phyloP scores from a whole-genome alignment of 92 coral and sea anemone genomes.

The Porites evermanni region DNA sequence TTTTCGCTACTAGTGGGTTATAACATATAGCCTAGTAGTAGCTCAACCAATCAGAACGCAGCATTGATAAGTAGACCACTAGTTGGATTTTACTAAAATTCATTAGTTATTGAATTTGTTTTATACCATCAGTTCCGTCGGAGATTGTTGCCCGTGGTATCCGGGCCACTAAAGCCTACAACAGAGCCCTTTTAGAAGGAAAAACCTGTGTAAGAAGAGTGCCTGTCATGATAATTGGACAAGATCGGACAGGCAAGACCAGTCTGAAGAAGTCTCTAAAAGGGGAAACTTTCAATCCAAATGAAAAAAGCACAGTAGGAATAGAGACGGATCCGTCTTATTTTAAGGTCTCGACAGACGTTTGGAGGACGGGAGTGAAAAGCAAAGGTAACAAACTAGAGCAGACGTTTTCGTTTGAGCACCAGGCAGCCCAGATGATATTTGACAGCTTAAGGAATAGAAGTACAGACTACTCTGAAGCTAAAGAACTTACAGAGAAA shows the following conservation, averaged over 20 bases:
- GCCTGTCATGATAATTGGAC: constrained; percentile 60
- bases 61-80: no score
- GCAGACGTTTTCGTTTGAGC: neutral
- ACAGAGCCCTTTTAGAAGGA: constrained; percentile 53
- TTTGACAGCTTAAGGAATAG: neutral
- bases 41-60: no score
- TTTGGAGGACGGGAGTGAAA: constrained; percentile 13
- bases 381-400: neutral
- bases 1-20: no score
- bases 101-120: no score
- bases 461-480: neutral
- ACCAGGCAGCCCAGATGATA: constrained; percentile 13
- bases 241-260: constrained; percentile 53
- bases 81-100: no score
- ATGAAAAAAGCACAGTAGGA: constrained; percentile 26
- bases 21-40: no score
- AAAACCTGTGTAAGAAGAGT: constrained; percentile 29
- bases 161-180: constrained; percentile 34
- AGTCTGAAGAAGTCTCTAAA: constrained; percentile 49
- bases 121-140: constrained; percentile 27
- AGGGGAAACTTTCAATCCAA: constrained; percentile 24
- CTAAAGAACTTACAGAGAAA: no score
- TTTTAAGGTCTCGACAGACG: constrained; percentile 25
- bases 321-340: constrained; percentile 23
- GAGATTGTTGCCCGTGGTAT: constrained; percentile 46